Percentiles rank a stretch among this genome's conserved stretches.
These are phyloP conservation scores for Thalassarche chlororhynchos DNA, from an alignment of 2,113 vertebrate species.

Conservation along the genomic window DNA sequence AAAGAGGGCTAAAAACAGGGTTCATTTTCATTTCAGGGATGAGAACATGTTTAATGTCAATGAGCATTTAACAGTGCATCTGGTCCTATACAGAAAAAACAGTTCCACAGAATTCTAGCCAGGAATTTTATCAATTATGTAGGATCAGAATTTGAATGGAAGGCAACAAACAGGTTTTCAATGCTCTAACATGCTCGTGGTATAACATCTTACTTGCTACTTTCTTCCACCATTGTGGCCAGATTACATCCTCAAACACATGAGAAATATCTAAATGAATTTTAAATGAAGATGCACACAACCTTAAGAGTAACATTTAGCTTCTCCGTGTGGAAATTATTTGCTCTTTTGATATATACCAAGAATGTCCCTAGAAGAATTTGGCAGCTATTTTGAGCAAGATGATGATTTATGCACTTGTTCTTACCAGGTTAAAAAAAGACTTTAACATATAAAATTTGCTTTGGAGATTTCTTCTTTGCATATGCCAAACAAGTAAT, in stretches of 20 bases:
- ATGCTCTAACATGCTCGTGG: background rate
- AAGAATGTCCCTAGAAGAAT: background rate
- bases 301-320: background rate
- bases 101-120: background rate
- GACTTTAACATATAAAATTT: background rate
- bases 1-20: background rate
- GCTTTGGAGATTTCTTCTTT: background rate
- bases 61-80: conserved; percentile 27
- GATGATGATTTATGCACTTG: background rate
- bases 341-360: background rate
- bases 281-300: background rate
- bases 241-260: background rate
- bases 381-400: background rate
- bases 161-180: background rate
- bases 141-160: background rate
- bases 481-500: background rate
- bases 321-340: background rate
- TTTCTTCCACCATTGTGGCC: background rate
- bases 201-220: background rate
- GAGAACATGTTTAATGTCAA: conserved; percentile 18
- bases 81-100: conserved; percentile 35
- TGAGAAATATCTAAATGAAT: background rate
- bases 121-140: conserved; percentile 28
- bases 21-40: conserved; percentile 26
- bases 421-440: background rate